Base-by-base conservation (phyloP, 64 coral and sea anemone genomes). In the Orbicella faveolata region DNA sequence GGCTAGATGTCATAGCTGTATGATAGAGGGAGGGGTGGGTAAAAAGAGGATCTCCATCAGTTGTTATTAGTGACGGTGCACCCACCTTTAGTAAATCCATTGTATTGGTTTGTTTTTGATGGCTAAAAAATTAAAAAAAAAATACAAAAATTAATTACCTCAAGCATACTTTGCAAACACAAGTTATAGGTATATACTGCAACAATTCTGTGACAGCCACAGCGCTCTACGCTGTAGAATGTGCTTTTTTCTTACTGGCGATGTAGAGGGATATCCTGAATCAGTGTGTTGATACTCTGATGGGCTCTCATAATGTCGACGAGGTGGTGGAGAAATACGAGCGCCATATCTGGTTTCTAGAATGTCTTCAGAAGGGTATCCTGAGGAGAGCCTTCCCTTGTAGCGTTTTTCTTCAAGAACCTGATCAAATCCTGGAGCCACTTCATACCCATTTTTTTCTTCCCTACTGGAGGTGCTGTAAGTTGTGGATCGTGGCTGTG, bases 41-140 rank as follows among this genome's bases (percentile, higher is more conserved):
- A 53, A 30, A 30, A 30, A 30, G 30, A 30, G 34, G 23, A 16
- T n/a, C 2, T 21, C 19, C 64, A n/a, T 0, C 23, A 23, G 2
- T n/a, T 25, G 3, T 9, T 23, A 10, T 23, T 3, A 8, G 3
- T n/a, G 66, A 25, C 20, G n/a, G 23, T n/a, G 8, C 6, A 74
- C 92, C 54, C 63, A 92, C 94, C 94, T 96, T 75, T 92, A 23
- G 94, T 69, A 36, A 81, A 96, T 23, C 90, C 79, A 89, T 92
- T 83, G 73, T 86, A 75, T 30, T 93, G 87, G 21, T 88, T 93
- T 57, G 94, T 62, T 89, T 89, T 96, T 87, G 94, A 87, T 89
- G 88, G 74, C 94, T 96, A 79, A 1, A 36, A 33, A 93, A 83
- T 20, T 15, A 68, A 78, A 74, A 82, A 66, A 20, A 52, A 77